Conservation (phyloP, 2,797 vertebrate species). For the Enteromius paludinosus region DNA sequence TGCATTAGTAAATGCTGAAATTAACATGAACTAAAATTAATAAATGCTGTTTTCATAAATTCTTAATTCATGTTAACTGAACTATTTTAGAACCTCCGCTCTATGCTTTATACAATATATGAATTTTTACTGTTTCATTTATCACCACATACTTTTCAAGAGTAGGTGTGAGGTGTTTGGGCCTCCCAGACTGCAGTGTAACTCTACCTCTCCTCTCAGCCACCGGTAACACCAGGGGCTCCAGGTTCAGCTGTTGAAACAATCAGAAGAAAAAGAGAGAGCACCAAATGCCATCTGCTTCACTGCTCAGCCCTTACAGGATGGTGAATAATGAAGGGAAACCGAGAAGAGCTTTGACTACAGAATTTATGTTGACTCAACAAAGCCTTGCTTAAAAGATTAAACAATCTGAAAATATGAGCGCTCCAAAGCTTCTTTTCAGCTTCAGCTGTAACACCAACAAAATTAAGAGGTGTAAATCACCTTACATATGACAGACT, state of each 20-base stretch:
- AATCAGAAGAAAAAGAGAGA: conserved; percentile 41
- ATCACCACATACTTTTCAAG: not conserved
- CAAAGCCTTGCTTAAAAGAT: conserved; percentile 43
- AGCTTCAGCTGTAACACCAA: conserved; percentile 15
- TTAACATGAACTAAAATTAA: too few species aligned
- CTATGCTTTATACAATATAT: not conserved
- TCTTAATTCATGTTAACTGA: too few species aligned
- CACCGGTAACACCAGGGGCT: conserved; percentile 14
- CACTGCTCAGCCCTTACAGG: conserved; percentile 34
- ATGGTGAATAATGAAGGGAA: conserved; percentile 48
- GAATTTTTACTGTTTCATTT: conserved; percentile 1
- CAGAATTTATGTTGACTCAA: conserved; percentile 43
- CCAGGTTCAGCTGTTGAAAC: conserved; percentile 53
- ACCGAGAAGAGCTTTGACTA: conserved; percentile 34
- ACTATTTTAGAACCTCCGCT: not conserved
- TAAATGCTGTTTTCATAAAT: too few species aligned
- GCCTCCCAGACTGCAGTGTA: conserved; percentile 4
- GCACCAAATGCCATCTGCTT: conserved; percentile 54
- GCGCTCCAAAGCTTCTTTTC: not conserved
- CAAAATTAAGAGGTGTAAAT: conserved; percentile 29
- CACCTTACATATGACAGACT: not conserved
- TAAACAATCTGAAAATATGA: conserved; percentile 36
- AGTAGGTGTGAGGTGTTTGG: not conserved
- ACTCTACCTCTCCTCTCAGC: conserved; percentile 14
- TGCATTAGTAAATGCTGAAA: too few species aligned